Evolutionary conservation across 1,140 invertebrate genomes (phyloP), one percentile per base, ranked within the genome.

Genomic region (Lucilia sericata): DNA sequence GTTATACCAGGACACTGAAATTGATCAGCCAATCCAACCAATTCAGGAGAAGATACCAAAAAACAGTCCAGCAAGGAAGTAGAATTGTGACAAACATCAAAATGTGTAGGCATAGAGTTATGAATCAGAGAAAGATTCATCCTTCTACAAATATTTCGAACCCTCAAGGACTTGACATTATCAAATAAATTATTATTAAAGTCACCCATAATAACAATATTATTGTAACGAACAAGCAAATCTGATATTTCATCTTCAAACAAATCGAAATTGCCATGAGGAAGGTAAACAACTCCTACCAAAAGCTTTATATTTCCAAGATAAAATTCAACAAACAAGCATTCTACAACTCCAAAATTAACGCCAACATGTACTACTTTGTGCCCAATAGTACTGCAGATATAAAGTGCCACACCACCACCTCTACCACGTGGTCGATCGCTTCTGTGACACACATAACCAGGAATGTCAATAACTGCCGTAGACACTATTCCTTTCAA

Each of bases 121-220:
- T 74, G 65, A 74, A 74, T n/a, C 10, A 74, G n/a, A 19, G 65
- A 74, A 21, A 74, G 65, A 74, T 74, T 74, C n/a, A 74, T 74
- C 9, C 25, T 21, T 21, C 25, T 34, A 34, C 74, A 75, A 75
- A 25, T 30, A 14, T 34, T 75, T 12, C 8, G 30, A 13, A 75
- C 25, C 9, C 25, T 25, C 10, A 75, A 14, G 3, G 74, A 75
- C 30, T 75, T 75, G 10, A 14, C 5, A 12, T 12, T 13, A 30
- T 75, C 21, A 75, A 75, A 75, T 3, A 75, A 34, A 14, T 34
- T 75, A 14, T 75, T 75, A 34, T 75, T 75, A 75, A 75, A 75
- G 13, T 75, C 74, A 25, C 74, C 74, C 74, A 75, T 75, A 34
- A 75, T 34, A 9, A 75, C 25, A 75, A 75, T 34, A 34, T 75